Evolutionary conservation across 2,113 vertebrate genomes (phyloP), one percentile per base, ranked within the genome.

Genomic region (Benitochromis conjunctus): DNA sequence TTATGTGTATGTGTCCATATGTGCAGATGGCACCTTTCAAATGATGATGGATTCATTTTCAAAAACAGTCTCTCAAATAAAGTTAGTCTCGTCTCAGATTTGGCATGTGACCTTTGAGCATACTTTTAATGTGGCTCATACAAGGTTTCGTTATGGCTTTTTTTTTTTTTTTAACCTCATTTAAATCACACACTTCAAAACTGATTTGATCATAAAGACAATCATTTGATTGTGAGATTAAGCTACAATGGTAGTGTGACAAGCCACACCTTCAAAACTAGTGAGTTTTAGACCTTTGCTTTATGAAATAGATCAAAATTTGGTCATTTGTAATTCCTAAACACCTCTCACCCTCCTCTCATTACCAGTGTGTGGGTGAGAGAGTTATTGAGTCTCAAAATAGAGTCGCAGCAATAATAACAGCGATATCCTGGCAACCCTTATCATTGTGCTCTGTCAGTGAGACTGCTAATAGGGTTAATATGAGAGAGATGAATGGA

Each of bases 371-470:
- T 85, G 86, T 90, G 87, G 80, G 60, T 66, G 82, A 85, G 77
- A 83, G 82, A 89, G 46, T 88, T 88, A 91, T 82, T 86, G 89
- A 91, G 82, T 90, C 91, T 93, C 83, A 86, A 88, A 94, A 91
- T 89, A 88, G 88, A 89, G 87, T 86, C 64, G 71, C 55, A 62
- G 83, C 82, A 90, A 88, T 92, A 89, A 92, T 89, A 91, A 85
- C 91, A 81, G 83, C 84, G 79, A 92, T 89, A 91, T 92, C 91
- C 92, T 90, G 86, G 87, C 90, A 94, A 92, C 81, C 86, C 69
- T 81, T 89, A 84, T 90, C 66, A 51, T n/a, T 81, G 84, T 84
- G 84, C 60, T 86, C 86, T 43, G 84, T 91, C 76, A 86, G 38
- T 79, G 80, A 84, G 83, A 10, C 79, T 66, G 88, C 82, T 93